Conservation (phyloP, 2,113 vertebrate genomes). For the Chloropsis hardwickii region DNA sequence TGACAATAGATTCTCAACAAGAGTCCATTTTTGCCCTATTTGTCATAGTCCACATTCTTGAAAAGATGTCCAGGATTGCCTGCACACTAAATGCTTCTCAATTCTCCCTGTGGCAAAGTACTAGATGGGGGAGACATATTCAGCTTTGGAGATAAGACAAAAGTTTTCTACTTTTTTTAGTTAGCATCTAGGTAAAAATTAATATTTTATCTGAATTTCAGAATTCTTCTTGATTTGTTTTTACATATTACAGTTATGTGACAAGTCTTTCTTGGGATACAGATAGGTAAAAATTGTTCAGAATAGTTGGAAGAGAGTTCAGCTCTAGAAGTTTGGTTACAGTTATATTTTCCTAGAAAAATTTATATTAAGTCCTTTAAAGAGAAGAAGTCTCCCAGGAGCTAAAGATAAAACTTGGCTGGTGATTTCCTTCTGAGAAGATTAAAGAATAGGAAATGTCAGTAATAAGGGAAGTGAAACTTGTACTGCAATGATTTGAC, state of each 20-base stretch:
- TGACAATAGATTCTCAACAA: not conserved
- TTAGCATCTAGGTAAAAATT: not conserved
- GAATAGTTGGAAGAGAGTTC: not conserved
- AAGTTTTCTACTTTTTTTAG: not conserved
- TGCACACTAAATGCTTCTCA: not conserved
- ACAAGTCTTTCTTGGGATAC: not conserved
- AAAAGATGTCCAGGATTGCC: rapidly evolving
- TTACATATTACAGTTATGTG: not conserved
- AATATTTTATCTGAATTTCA: not conserved
- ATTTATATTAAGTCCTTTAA: not conserved
- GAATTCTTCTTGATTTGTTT: not conserved
- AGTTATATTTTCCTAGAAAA: not conserved
- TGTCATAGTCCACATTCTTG: not conserved
- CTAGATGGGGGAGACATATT: not conserved
- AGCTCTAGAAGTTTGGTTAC: not conserved
- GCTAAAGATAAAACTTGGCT: not conserved
- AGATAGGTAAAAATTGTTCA: not conserved
- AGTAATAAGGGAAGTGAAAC: not conserved
- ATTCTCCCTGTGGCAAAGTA: not conserved
- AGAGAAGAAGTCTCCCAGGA: not conserved
- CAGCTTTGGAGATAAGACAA: not conserved
- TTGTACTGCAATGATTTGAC: not conserved
- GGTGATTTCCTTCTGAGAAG: not conserved
- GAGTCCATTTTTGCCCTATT: not conserved
- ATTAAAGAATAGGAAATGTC: not conserved